Percentiles rank a stretch among this genome's conserved stretches.
Evolutionary conservation across 2,888 invertebrate species (phyloP).

Genomic region (Andrena chrysosceles): DNA sequence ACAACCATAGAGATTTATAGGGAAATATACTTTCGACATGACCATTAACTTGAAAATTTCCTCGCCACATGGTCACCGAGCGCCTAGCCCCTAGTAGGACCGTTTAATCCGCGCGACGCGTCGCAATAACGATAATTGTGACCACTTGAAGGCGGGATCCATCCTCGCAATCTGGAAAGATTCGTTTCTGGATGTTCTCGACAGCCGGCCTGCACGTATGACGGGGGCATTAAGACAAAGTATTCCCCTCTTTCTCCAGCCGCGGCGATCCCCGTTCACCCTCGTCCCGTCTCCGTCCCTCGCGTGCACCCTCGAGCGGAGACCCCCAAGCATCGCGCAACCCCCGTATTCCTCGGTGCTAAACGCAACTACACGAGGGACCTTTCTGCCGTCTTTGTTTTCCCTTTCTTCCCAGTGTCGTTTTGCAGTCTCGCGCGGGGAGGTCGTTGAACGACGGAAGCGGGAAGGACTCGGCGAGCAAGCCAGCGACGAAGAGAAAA

Average conservation of each 20-base stretch:
- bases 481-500: conserved; percentile 17
- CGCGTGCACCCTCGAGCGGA: conserved; percentile 70
- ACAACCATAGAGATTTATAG: neutral
- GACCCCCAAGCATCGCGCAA: conserved; percentile 74
- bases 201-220: conserved; percentile 49
- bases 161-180: conserved; percentile 47
- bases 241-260: conserved; percentile 52
- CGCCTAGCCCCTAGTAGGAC: neutral
- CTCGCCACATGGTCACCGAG: neutral
- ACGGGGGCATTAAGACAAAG: conserved; percentile 61
- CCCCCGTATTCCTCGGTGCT: conserved; percentile 80
- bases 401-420: conserved; percentile 84
- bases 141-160: conserved; percentile 34
- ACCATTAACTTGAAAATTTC: neutral
- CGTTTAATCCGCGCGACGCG: conserved; percentile 16
- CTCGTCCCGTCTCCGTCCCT: conserved; percentile 64
- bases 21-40: neutral
- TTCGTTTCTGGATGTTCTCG: conserved; percentile 37
- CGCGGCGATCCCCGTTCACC: conserved; percentile 23
- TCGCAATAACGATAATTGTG: conserved; percentile 51
- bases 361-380: conserved; percentile 82
- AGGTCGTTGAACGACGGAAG: conserved; percentile 72
- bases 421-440: conserved; percentile 77
- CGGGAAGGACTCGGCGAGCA: conserved; percentile 61
- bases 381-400: conserved; percentile 84